Base-by-base conservation (phyloP, 2,888 invertebrate species). In the Ophraella communa region DNA sequence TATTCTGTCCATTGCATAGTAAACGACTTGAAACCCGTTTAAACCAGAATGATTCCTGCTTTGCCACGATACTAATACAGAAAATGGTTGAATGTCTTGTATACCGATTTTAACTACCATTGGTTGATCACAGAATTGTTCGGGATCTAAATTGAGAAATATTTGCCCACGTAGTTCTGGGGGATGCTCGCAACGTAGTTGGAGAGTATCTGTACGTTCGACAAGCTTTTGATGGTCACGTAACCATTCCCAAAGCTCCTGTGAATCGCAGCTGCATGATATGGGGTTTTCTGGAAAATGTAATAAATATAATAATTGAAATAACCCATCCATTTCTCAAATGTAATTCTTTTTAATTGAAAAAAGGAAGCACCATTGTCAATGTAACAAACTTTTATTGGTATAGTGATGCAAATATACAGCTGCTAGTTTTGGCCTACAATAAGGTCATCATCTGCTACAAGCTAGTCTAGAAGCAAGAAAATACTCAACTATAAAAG, bases 241-340 rank as follows among this genome's bases (percentile, higher is more conserved):
- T 79, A 96, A 86, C 96, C 95, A 96, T 83, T 91, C 92, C 93
- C 96, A 95, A 52, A 95, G 87, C 80, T 94, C 93, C 83, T 94
- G 92, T 65, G 94, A 89, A 80, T 95, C 93, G 81, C 96, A 96
- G 78, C 90, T 92, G 82, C 96, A 96, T 69, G 91, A 89, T 74
- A 96, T 84, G 47, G 96, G 95, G 83, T 96, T 96, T 79, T 93
- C 95, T 93, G 87, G 8, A 77, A 77, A 49, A 60, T 65, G 30
- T 17, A 30, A 14, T 33, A 23, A 27, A 21, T 30, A 11, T 10
- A 1, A 24, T 14, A n/a, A n/a, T n/a, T n/a, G n/a, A n/a, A n/a
- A n/a, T n/a, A n/a, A n/a, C n/a, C n/a, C n/a, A n/a, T n/a, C n/a
- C n/a, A n/a, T n/a, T n/a, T n/a, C n/a, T n/a, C n/a, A n/a, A n/a